These are phyloP conservation scores for Toxotes lorentzi DNA, from an alignment of 2,797 vertebrate genomes.

Conservation along the genomic window DNA sequence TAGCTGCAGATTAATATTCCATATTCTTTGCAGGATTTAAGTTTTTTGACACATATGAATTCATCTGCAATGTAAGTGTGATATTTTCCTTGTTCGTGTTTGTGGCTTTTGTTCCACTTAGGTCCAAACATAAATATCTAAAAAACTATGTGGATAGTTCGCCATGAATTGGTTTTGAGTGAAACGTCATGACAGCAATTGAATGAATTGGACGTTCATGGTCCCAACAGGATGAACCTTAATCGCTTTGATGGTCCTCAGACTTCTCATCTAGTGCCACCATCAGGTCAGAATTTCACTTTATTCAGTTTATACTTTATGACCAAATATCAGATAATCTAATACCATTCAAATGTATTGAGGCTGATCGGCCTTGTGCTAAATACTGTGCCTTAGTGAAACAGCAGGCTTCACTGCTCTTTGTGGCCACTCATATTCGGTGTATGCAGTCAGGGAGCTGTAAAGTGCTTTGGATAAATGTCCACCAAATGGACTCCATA, in stretches of 20 bases:
- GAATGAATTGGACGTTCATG: background rate
- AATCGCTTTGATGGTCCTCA: background rate
- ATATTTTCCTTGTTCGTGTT: too few relatives aligned
- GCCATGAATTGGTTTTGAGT: background rate
- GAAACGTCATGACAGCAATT: background rate
- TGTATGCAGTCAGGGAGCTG: background rate
- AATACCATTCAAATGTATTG: background rate
- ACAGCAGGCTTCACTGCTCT: background rate
- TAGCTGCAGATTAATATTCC: too few relatives aligned
- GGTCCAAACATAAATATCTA: background rate
- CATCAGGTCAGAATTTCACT: background rate
- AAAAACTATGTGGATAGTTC: background rate
- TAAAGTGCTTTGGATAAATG: conserved; percentile 43
- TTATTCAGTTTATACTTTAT: background rate
- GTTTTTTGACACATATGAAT: too few relatives aligned
- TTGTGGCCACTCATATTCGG: background rate
- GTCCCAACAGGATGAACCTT: background rate
- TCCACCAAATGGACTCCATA: conserved; percentile 37
- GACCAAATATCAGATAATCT: background rate
- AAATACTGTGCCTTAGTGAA: background rate
- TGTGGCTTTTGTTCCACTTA: background rate
- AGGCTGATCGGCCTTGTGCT: background rate
- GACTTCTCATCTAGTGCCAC: background rate
- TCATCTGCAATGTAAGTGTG: background rate
- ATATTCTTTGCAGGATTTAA: background rate